Evolutionary conservation across 2,888 invertebrate genomes (phyloP), one percentile per base, ranked within the genome.

Genomic region (Mimumesa dahlbomi): DNA sequence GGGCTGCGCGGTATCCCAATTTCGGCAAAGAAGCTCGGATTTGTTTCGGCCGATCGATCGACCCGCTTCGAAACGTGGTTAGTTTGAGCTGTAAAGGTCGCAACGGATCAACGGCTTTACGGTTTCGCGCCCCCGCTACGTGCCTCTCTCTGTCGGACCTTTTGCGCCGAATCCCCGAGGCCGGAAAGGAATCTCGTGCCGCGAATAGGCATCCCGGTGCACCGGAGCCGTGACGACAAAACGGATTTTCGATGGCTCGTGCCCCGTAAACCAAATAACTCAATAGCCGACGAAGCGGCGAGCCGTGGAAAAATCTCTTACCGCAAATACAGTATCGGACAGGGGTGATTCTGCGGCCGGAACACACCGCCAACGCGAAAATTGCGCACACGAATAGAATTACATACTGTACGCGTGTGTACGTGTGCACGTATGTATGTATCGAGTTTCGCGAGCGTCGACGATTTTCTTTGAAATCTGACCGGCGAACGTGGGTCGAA

Each of bases 231-330:
- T 22, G 22, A 49, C 18, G n/a, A 38, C 19, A 62, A 53, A 66
- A 63, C 65, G 25, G 73, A 73, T 75, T 76, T 73, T 73, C 67
- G 68, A 75, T 67, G 68, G 48, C 68, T 66, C 53, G 16, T 61
- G 42, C 4, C 38, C 57, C 52, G 45, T 77, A 66, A 77, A 73
- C 53, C 74, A 54, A 77, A 77, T 77, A 71, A 74, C 71, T 74
- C 71, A 31, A 77, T 67, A 65, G 36, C 25, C 73, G 49, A 3
- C 43, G 42, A 36, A 36, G 53, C 63, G 67, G 29, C 34, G 53
- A 58, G 58, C n/a, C 72, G 53, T 42, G 67, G 73, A 42, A 68
- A 68, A 76, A 72, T 64, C 64, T 63, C 42, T 38, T 46, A 52
- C 38, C 75, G 73, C 64, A 49, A 62, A 68, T 62, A 61, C 52